Evolutionary conservation across 2,888 invertebrate genomes (phyloP), one percentile per base, ranked within the genome.

Genomic region (Diarsia dahlii): DNA sequence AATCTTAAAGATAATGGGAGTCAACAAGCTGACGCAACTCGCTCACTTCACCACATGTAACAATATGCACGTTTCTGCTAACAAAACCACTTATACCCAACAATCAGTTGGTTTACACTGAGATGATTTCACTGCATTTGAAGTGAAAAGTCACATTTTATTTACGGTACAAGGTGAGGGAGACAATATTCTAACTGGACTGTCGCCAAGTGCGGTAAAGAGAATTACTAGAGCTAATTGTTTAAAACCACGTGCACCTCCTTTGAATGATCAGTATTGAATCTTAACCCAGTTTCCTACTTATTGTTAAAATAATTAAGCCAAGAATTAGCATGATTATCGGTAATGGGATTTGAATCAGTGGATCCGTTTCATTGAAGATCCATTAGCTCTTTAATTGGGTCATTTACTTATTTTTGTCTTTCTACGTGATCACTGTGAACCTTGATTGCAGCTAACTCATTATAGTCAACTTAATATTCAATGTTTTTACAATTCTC

Each of bases 91-190:
- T 23, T 56, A 70, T 60, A 56, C 39, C 68, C 45, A 75, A 84
- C 75, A 72, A 76, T 81, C 75, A 56, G 67, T 62, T 39, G 63
- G 52, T 70, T 63, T 69, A 68, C 80, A 75, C 74, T 78, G 52
- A 67, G 72, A 79, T 76, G 68, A 75, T 72, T 81, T 85, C 84
- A 75, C 60, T 87, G 85, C 80, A 84, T 74, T 82, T 76, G 83
- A 77, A 81, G 84, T 66, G 75, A 80, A 88, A 87, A 78, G 76
- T 71, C 78, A 73, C 74, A 80, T 79, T 92, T 94, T 94, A 95
- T 94, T 94, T 94, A 90, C 90, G 93, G 92, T 92, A 74, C 95
- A 95, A 95, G 95, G 95, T 94, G 91, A 93, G 88, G 84, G 86
- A 87, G 89, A 89, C 89, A 91, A 90, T 94, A 93, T 92, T 90